Conservation (phyloP, 2,888 invertebrate species). For the Amphipoea lucens region DNA sequence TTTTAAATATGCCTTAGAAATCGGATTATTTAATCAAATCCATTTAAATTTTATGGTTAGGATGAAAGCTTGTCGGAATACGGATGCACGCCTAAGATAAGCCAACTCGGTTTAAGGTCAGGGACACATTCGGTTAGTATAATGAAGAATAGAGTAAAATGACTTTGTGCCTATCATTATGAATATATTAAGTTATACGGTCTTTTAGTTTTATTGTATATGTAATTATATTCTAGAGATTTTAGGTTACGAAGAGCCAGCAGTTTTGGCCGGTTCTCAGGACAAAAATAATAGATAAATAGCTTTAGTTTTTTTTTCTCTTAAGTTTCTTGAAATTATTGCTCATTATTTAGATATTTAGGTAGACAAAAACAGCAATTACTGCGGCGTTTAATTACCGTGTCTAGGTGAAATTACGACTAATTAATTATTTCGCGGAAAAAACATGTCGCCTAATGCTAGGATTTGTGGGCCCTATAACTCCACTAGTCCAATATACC, state of each 20-base stretch:
- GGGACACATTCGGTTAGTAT: background rate
- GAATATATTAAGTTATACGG: background rate
- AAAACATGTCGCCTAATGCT: background rate
- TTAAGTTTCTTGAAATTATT: constrained; percentile 11
- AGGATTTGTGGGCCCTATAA: background rate
- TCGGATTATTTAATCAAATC: constrained; percentile 35
- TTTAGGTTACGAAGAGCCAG: background rate
- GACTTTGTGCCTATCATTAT: background rate
- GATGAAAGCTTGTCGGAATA: constrained; percentile 36
- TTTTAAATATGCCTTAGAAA: constrained; percentile 42
- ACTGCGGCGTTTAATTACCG: constrained; percentile 23
- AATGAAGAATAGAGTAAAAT: constrained; percentile 17
- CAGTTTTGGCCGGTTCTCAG: background rate
- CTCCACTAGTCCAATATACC: constrained; percentile 3
- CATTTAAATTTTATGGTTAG: constrained; percentile 39
- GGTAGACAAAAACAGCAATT: constrained; percentile 2
- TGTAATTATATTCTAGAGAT: constrained; percentile 2
- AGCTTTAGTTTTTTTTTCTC: background rate
- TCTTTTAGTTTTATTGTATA: background rate
- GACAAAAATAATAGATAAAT: background rate
- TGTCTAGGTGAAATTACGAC: background rate
- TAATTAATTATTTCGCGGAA: constrained; percentile 22
- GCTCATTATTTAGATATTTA: constrained; percentile 15
- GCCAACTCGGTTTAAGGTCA: constrained; percentile 17
- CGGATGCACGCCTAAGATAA: constrained; percentile 42